A percentile compares a stretch with the other conserved stretches of the same genome.
These are phyloP conservation scores for Ondatra zibethicus DNA, from an alignment of 2,113 vertebrate genomes.

Conservation along the genomic window DNA sequence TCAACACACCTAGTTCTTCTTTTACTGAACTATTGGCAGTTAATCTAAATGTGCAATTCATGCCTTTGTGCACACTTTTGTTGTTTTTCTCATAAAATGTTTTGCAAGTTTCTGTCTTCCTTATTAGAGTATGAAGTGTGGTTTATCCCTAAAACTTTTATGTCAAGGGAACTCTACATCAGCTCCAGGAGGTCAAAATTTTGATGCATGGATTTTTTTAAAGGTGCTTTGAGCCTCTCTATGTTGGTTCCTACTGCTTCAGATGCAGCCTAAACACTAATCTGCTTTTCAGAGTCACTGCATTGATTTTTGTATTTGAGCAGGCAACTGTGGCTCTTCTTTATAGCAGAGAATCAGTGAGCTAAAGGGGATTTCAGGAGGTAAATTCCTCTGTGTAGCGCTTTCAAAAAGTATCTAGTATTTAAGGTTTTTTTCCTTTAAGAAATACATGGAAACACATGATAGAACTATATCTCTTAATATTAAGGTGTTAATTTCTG, in stretches of 20 bases:
- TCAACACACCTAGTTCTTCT: background rate
- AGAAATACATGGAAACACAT: background rate
- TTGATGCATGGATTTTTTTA: background rate
- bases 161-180: background rate
- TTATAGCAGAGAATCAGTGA: background rate
- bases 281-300: background rate
- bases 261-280: background rate
- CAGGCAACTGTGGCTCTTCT: background rate
- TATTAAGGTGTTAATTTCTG: background rate
- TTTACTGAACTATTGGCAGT: background rate
- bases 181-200: background rate
- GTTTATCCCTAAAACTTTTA: background rate
- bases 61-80: background rate
- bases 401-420: background rate
- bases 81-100: background rate
- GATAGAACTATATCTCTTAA: background rate
- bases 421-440: background rate
- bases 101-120: background rate
- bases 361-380: background rate
- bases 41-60: background rate
- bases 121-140: background rate
- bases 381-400: background rate
- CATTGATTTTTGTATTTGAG: background rate
- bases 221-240: background rate
- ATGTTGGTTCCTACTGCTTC: background rate